Evolutionary conservation across 2,113 vertebrate genomes (phyloP).

Genomic region (Eublepharis macularius): DNA sequence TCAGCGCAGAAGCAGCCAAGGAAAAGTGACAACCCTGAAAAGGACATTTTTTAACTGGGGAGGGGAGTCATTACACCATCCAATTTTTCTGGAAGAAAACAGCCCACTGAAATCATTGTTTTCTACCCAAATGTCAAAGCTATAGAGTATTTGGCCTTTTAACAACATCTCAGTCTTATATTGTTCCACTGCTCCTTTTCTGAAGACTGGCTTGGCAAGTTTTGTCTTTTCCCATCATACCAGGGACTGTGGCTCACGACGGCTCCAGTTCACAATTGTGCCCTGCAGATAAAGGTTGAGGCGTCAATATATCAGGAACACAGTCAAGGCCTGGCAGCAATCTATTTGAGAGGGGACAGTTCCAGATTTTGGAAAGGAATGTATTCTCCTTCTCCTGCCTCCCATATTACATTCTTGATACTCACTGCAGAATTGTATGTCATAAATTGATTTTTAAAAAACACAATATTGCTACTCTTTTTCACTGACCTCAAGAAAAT

Average conservation of each 20-base stretch:
- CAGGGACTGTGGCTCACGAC: neutral
- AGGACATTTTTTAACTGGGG: too few relatives aligned
- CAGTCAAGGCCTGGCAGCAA: neutral
- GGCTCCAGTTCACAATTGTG: neutral
- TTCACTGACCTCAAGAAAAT: conserved; percentile 12
- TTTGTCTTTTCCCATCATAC: neutral
- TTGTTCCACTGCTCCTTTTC: neutral
- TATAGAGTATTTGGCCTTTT: neutral
- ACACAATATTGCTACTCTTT: neutral
- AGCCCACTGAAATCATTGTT: neutral
- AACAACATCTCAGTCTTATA: neutral
- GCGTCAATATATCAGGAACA: neutral
- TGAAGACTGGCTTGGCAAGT: neutral
- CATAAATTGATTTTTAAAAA: too few relatives aligned
- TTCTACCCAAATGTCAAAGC: neutral
- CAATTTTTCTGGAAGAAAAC: neutral
- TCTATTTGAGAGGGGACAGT: neutral
- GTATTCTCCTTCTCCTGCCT: neutral
- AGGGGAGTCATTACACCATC: neutral
- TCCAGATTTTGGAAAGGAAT: neutral
- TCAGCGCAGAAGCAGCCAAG: neutral
- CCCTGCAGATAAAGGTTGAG: neutral
- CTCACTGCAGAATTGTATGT: neutral
- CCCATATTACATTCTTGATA: neutral
- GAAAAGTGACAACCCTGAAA: too few relatives aligned